phyloP scores from a whole-genome alignment of 2,888 invertebrate genomes.

The Gonocerus acuteangulatus region DNA sequence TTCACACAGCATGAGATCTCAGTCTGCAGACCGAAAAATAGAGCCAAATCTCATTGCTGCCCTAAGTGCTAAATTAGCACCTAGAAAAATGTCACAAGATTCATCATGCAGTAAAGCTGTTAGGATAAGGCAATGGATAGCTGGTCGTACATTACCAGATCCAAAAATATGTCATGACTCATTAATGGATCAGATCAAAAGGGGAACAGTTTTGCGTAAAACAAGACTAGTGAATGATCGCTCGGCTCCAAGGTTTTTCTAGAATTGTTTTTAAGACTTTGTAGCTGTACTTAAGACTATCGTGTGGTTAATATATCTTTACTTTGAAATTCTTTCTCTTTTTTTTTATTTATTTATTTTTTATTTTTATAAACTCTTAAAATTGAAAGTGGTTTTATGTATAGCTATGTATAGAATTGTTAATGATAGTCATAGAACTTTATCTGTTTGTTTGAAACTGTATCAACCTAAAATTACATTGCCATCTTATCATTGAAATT shows the following conservation, averaged over 20 bases:
- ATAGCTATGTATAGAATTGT: too few relatives aligned
- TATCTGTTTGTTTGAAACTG: too few relatives aligned
- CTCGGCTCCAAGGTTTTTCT: constrained; percentile 63
- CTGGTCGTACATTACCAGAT: constrained; percentile 53
- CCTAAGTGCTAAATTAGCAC: constrained; percentile 61
- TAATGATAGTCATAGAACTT: too few relatives aligned
- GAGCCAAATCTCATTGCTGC: constrained; percentile 62
- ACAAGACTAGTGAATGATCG: constrained; percentile 73
- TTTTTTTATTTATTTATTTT: not conserved
- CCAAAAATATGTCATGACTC: constrained; percentile 74
- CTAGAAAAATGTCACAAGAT: constrained; percentile 51
- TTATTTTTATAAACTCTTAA: not conserved
- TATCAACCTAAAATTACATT: not conserved
- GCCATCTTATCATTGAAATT: not conserved
- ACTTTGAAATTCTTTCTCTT: too few relatives aligned
- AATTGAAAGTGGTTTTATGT: not conserved
- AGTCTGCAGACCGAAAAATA: constrained; percentile 43
- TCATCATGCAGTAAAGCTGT: constrained; percentile 60
- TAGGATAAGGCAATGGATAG: constrained; percentile 63
- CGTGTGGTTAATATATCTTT: not conserved
- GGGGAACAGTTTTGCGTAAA: constrained; percentile 72
- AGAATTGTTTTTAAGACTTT: not conserved
- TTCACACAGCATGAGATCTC: constrained; percentile 35
- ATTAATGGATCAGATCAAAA: constrained; percentile 87
- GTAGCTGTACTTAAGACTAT: not conserved